Conservation (phyloP, 2,888 invertebrate genomes). For the Tholera decimalis region DNA sequence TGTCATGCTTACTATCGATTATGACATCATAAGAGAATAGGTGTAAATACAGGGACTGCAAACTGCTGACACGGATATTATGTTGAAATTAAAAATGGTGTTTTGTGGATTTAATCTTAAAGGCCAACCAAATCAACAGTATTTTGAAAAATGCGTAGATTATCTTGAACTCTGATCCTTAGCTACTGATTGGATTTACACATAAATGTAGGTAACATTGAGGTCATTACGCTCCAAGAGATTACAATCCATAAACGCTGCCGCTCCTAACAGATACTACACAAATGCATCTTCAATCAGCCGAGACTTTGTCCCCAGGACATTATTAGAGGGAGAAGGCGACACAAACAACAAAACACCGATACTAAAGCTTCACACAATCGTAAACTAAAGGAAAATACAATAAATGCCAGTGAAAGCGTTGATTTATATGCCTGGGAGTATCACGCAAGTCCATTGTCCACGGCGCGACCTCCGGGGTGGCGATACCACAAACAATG, state of each 20-base stretch:
- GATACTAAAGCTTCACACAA: constrained; percentile 42
- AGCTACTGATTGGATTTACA: not conserved
- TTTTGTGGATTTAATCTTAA: not conserved
- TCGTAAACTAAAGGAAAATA: constrained; percentile 50
- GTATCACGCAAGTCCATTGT: constrained; percentile 73
- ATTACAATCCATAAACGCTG: constrained; percentile 21
- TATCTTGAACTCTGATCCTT: constrained; percentile 7
- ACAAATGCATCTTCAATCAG: constrained; percentile 33
- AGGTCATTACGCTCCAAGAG: constrained; percentile 17
- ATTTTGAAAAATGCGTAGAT: not conserved
- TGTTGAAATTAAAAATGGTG: no score
- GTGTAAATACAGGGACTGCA: no score
- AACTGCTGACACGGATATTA: no score
- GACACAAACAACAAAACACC: constrained; percentile 50
- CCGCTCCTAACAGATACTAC: constrained; percentile 22
- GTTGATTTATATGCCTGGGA: constrained; percentile 51
- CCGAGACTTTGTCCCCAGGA: constrained; percentile 70
- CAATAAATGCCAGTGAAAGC: constrained; percentile 44
- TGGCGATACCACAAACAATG: constrained; percentile 48
- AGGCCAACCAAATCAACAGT: no score
- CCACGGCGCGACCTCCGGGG: constrained; percentile 64
- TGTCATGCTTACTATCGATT: no score
- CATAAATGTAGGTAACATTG: constrained; percentile 3
- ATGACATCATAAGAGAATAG: no score
- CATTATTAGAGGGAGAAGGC: constrained; percentile 52